Evolutionary conservation across 2,888 invertebrate genomes (phyloP).

Genomic region (Cephalotes varians): DNA sequence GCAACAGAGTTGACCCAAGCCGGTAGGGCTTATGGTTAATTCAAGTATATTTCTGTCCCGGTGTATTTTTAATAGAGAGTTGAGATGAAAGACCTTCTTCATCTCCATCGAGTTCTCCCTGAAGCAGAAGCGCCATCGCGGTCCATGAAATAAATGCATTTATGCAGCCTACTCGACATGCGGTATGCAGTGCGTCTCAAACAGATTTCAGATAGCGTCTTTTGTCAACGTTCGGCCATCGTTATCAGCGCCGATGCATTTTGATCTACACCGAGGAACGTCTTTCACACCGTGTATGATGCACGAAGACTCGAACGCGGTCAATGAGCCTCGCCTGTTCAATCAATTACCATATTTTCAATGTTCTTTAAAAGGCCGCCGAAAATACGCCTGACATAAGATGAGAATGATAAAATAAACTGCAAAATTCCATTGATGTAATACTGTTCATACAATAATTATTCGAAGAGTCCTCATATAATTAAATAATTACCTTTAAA

Average conservation of each 20-base stretch:
- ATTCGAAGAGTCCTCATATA: neutral
- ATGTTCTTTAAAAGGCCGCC: constrained; percentile 14
- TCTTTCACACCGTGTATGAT: constrained; percentile 71
- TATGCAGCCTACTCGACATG: constrained; percentile 81
- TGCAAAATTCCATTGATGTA: neutral
- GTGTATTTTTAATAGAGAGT: constrained; percentile 51
- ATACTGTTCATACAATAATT: neutral
- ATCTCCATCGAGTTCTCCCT: constrained; percentile 55
- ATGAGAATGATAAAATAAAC: neutral
- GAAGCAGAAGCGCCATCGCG: constrained; percentile 63
- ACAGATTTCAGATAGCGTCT: constrained; percentile 81
- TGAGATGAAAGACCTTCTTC: constrained; percentile 56
- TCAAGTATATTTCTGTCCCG: constrained; percentile 50
- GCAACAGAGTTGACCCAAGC: constrained; percentile 38
- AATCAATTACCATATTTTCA: constrained; percentile 69
- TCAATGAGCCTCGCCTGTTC: constrained; percentile 67
- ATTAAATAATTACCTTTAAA: constrained; percentile 17
- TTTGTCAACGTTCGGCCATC: constrained; percentile 80
- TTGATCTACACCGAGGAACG: constrained; percentile 75
- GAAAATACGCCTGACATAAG: neutral
- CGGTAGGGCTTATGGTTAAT: constrained; percentile 45
- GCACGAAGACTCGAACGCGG: constrained; percentile 60
- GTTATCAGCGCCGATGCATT: constrained; percentile 80
- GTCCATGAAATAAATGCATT: constrained; percentile 77
- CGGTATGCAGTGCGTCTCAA: constrained; percentile 77